Evolutionary conservation across 1,140 invertebrate genomes (phyloP).

Genomic region (Drosophila tristis): DNA sequence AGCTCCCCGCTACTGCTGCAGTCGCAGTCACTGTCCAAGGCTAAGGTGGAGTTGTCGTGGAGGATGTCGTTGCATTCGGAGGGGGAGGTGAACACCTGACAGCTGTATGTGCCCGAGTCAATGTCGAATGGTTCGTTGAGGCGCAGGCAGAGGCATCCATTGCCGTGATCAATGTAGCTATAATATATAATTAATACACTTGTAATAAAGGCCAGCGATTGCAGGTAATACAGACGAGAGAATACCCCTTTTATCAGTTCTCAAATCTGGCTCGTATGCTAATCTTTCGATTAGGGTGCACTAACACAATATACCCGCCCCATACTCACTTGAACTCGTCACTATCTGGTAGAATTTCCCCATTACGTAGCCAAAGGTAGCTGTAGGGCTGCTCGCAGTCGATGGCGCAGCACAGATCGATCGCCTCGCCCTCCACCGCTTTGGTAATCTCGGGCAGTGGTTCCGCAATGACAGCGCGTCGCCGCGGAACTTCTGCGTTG

Average conservation of each 20-base stretch:
- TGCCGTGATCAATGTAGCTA: conserved; percentile 87
- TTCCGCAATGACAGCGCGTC: conserved; percentile 46
- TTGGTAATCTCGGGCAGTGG: conserved; percentile 68
- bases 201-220: conserved; percentile 4
- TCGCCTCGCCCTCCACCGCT: conserved; percentile 87
- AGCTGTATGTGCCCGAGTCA: conserved; percentile 90
- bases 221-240: background rate
- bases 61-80: conserved; percentile 39
- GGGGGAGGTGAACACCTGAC: conserved; percentile 85
- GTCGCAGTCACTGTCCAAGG: conserved; percentile 33
- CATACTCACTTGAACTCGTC: conserved; percentile 85
- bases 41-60: background rate
- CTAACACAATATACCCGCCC: background rate
- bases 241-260: no score
- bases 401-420: conserved; percentile 86
- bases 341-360: conserved; percentile 88
- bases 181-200: conserved; percentile 34
- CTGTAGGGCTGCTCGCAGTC: conserved; percentile 87
- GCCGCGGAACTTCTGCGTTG: conserved; percentile 19
- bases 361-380: conserved; percentile 90
- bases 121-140: conserved; percentile 88
- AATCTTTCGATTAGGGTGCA: background rate
- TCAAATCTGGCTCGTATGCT: background rate
- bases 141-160: conserved; percentile 87
- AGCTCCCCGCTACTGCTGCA: conserved; percentile 78